Conservation (phyloP, 92 coral and sea anemone genomes). For the Bergia puertoricense region DNA sequence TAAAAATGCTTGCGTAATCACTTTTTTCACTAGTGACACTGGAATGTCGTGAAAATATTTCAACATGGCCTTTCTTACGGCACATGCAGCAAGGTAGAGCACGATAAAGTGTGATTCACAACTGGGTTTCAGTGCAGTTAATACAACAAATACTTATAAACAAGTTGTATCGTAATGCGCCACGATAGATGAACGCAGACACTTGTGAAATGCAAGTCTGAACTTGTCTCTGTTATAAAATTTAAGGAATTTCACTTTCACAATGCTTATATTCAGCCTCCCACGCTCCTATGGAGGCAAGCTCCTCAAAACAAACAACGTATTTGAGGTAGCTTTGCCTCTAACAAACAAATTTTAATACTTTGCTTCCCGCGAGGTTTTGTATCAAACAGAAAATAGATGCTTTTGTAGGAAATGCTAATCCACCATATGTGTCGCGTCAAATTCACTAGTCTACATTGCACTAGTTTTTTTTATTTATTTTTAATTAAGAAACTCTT, state of each 20-base stretch:
- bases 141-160: not conserved
- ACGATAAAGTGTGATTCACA: not conserved
- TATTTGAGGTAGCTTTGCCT: not conserved
- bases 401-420: not conserved
- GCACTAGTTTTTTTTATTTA: not conserved
- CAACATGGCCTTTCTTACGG: not conserved
- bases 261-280: not conserved
- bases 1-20: too few species aligned
- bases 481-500: not conserved
- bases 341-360: not conserved
- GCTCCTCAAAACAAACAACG: conserved; percentile 13
- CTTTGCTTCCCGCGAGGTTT: not conserved
- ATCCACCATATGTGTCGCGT: not conserved
- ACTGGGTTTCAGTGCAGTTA: not conserved
- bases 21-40: not conserved
- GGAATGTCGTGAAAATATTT: not conserved
- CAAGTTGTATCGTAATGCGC: not conserved
- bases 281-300: conserved; percentile 12
- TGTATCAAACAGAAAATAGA: not conserved
- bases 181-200: not conserved
- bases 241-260: conserved; percentile 14
- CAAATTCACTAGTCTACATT: not conserved
- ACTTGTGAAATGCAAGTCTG: conserved; percentile 14
- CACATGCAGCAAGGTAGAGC: not conserved
- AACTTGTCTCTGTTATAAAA: not conserved